These are phyloP conservation scores for Lucilia cuprina DNA, from an alignment of 1,140 invertebrate genomes.

Conservation along the genomic window DNA sequence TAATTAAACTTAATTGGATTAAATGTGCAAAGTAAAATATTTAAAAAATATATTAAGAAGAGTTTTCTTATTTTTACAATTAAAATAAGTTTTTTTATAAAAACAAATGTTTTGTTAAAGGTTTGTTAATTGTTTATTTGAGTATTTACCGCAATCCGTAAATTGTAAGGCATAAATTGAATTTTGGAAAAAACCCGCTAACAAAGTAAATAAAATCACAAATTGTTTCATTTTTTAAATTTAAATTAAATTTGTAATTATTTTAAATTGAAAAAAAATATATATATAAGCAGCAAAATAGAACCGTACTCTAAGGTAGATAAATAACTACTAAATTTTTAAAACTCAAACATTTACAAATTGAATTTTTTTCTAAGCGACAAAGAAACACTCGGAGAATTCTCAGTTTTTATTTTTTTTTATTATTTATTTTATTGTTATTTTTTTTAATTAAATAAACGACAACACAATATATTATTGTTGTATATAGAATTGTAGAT, in stretches of 20 bases:
- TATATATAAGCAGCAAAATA: neutral
- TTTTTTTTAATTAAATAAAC: neutral
- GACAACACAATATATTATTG: too few relatives aligned
- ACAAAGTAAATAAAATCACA: constrained; percentile 22
- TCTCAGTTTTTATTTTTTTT: neutral
- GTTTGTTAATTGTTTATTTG: neutral
- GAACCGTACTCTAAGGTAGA: constrained; percentile 27
- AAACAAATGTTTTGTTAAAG: too few relatives aligned
- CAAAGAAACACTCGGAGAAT: neutral
- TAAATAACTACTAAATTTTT: constrained; percentile 21
- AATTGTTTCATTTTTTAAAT: constrained; percentile 34
- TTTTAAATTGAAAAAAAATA: neutral
- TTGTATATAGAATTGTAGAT: too few relatives aligned
- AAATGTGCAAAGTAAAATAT: neutral
- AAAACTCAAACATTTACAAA: neutral
- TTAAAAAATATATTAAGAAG: neutral
- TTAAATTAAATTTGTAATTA: constrained; percentile 2
- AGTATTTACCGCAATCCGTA: constrained; percentile 40
- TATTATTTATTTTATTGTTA: neutral
- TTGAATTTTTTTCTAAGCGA: neutral
- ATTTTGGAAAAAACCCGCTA: constrained; percentile 20
- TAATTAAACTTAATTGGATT: constrained; percentile 1
- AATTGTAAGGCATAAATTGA: constrained; percentile 36
- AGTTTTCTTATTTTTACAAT: neutral
- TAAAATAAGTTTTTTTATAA: neutral